Evolutionary conservation across 2,113 vertebrate genomes (phyloP).

Genomic region (Plecotus auritus): DNA sequence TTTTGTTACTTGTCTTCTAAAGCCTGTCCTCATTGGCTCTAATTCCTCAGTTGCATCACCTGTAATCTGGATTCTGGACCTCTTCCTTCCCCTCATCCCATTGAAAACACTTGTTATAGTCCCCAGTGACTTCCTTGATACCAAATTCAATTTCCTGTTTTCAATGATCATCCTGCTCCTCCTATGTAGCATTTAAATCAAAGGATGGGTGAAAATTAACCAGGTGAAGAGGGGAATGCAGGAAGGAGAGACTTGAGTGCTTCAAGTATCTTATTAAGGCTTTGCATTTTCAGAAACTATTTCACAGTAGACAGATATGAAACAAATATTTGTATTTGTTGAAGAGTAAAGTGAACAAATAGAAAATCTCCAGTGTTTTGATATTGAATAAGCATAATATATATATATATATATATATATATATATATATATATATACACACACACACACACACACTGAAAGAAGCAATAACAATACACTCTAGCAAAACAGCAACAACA

Average conservation of each 20-base stretch:
- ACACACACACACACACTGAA: too few relatives aligned
- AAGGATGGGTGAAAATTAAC: neutral
- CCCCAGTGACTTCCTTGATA: neutral
- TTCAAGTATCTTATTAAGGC: neutral
- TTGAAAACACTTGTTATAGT: neutral
- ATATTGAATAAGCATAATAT: neutral
- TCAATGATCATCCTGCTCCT: neutral
- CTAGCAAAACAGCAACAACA: neutral
- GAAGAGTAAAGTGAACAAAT: slow-evolving; percentile 22
- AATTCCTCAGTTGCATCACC: neutral
- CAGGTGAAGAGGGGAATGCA: neutral
- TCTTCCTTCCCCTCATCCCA: too few relatives aligned
- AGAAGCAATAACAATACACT: neutral
- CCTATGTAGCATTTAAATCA: neutral
- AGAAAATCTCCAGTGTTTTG: slow-evolving; percentile 9
- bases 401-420: neutral
- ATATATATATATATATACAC: neutral
- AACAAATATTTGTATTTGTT: slow-evolving; percentile 24
- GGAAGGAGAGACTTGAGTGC: neutral
- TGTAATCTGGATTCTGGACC: neutral
- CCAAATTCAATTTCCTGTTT: neutral
- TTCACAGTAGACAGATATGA: neutral
- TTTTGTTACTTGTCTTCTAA: neutral
- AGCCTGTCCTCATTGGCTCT: neutral
- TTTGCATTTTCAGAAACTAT: neutral